Base-by-base conservation (phyloP, 2,797 vertebrate genomes). In the Sebastes iracundus region DNA sequence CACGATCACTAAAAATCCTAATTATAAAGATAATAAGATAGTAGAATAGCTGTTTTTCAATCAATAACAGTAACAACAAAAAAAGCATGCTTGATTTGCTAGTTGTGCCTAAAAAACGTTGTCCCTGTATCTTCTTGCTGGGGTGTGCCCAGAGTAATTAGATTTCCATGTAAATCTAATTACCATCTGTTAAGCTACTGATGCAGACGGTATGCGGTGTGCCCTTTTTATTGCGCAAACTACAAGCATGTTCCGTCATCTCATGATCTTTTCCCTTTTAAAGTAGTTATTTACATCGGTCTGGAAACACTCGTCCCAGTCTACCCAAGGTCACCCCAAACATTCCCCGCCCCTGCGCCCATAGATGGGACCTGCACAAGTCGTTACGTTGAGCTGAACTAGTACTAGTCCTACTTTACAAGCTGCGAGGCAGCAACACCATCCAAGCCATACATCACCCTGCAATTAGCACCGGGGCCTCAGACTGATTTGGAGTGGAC, bases 101-200 rank as follows among this genome's bases (percentile, higher is more conserved):
- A 82, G 33, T 35, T 12, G 33, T 14, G 46, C 63, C 22, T 63
- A 55, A 6, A 72, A 49, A 71, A 69, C 33, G 16, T 63, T 52
- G 27, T 42, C 20, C n/a, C 30, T 42, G 60, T 25, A 14, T 69
- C 5, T 59, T 77, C 38, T 82, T 78, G 63, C 67, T 11, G 32
- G 71, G 75, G 83, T 84, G 75, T 22, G 60, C 42, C 52, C 49
- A 23, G 16, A 75, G 35, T 87, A 87, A 93, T 92, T 88, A 20
- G 71, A 92, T 92, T 93, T 87, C 74, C 84, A 75, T 85, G 74
- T 86, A 89, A 92, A 95, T 92, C 79, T 75, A 93, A 92, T 93
- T 84, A 88, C 76, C 81, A 87, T 87, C 85, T 85, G 80, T 75
- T 86, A 64, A 56, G 74, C 82, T 77, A 88, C 84, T 77, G 87